phyloP scores from a whole-genome alignment of 2,113 vertebrate genomes.

The Bettongia penicillata region DNA sequence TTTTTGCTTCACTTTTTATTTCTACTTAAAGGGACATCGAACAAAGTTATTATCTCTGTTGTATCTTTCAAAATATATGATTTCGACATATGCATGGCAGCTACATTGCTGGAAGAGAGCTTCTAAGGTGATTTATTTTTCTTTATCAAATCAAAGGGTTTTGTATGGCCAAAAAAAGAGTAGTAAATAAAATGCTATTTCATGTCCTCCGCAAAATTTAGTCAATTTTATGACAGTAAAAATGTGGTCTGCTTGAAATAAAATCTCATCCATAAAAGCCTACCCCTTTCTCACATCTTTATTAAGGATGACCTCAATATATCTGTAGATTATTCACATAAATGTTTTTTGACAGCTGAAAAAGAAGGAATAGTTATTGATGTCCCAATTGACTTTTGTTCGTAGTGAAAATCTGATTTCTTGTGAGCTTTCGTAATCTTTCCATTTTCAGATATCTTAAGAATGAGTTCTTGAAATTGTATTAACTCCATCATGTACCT shows the following conservation, averaged over 20 bases:
- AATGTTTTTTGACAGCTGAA: neutral
- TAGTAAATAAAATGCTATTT: neutral
- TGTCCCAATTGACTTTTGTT: neutral
- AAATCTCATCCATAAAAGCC: neutral
- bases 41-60: neutral
- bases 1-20: neutral
- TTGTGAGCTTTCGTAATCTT: neutral
- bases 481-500: neutral
- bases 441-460: neutral
- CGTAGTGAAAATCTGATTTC: neutral
- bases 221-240: neutral
- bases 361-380: neutral
- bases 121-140: neutral
- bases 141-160: neutral
- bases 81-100: neutral
- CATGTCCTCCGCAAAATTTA: neutral
- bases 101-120: neutral
- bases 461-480: neutral
- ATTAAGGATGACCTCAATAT: neutral
- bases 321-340: neutral
- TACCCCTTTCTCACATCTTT: neutral
- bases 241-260: neutral
- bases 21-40: neutral
- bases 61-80: neutral
- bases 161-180: neutral